phyloP scores from a whole-genome alignment of 2,888 invertebrate genomes.

The Xestia c-nigrum region DNA sequence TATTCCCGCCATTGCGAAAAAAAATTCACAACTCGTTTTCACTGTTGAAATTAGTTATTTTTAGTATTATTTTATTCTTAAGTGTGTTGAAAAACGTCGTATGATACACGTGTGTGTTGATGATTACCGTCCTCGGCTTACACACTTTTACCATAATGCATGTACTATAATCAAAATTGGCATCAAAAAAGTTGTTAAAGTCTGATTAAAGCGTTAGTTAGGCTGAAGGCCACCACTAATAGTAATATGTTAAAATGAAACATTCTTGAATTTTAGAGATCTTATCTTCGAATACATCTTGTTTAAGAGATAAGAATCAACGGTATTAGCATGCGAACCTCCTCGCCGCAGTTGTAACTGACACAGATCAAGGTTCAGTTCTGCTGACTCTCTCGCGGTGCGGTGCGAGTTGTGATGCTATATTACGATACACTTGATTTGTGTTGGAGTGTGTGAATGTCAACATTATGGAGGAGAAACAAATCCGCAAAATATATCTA shows the following conservation, averaged over 20 bases:
- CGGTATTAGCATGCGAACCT: constrained; percentile 2
- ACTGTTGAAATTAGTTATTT: too few species aligned
- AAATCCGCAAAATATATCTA: constrained; percentile 2
- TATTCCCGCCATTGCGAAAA: too few species aligned
- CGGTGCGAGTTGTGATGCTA: constrained; percentile 3
- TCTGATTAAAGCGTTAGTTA: constrained; percentile 5
- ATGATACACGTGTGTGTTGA: too few species aligned
- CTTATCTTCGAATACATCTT: constrained; percentile 22
- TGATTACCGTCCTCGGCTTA: too few species aligned
- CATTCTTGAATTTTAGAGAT: constrained; percentile 14
- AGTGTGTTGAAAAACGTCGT: too few species aligned
- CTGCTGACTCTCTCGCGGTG: not conserved
- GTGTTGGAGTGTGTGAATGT: constrained; percentile 2
- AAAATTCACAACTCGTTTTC: too few species aligned
- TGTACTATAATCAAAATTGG: not conserved
- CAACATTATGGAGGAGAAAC: constrained; percentile 2
- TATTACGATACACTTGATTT: not conserved
- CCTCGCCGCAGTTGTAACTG: not conserved
- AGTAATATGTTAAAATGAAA: constrained; percentile 3
- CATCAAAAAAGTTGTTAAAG: constrained; percentile 2
- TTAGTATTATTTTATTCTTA: too few species aligned
- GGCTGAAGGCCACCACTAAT: constrained; percentile 19
- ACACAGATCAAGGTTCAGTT: constrained; percentile 12
- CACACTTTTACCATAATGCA: too few species aligned
- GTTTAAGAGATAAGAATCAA: constrained; percentile 4